Percentiles rank a stretch among this genome's conserved stretches.
Evolutionary conservation across 2,113 vertebrate genomes (phyloP).

Genomic region (Urocolius indicus): DNA sequence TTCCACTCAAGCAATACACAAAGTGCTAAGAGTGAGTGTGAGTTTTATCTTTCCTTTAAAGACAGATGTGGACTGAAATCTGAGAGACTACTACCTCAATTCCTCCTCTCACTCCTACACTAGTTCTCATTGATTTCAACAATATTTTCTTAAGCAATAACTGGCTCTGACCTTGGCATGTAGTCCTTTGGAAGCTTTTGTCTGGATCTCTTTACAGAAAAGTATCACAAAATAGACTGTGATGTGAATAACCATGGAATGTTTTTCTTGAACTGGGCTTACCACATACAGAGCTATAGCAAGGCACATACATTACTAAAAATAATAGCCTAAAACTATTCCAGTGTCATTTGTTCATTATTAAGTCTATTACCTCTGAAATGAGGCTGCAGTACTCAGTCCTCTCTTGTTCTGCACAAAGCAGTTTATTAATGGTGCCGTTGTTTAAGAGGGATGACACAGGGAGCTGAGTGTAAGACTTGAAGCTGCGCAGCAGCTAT

Average conservation of each 20-base stretch:
- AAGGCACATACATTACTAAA: slow-evolving; percentile 37
- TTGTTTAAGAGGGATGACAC: slow-evolving; percentile 44
- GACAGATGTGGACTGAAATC: background rate
- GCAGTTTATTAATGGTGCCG: slow-evolving; percentile 57
- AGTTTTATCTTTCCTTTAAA: background rate
- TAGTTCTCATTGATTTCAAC: background rate
- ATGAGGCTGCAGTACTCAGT: slow-evolving; percentile 33
- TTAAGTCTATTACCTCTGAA: slow-evolving; percentile 61
- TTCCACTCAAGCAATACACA: background rate
- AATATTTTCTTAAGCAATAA: slow-evolving; percentile 49
- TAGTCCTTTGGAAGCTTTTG: slow-evolving; percentile 14
- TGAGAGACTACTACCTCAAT: background rate
- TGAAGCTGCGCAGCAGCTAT: slow-evolving; percentile 26
- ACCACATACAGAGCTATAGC: background rate
- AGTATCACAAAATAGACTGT: background rate
- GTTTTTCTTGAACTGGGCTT: slow-evolving; percentile 26
- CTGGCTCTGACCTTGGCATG: background rate
- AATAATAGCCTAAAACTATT: slow-evolving; percentile 56
- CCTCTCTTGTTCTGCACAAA: background rate
- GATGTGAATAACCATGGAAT: slow-evolving; percentile 25
- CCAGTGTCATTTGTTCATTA: slow-evolving; percentile 50
- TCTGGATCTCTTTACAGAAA: slow-evolving; percentile 1
- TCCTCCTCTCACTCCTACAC: background rate
- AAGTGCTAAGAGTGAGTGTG: background rate
- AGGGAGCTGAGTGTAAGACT: background rate